phyloP scores from a whole-genome alignment of 2,797 vertebrate species.

The Xenops minutus region DNA sequence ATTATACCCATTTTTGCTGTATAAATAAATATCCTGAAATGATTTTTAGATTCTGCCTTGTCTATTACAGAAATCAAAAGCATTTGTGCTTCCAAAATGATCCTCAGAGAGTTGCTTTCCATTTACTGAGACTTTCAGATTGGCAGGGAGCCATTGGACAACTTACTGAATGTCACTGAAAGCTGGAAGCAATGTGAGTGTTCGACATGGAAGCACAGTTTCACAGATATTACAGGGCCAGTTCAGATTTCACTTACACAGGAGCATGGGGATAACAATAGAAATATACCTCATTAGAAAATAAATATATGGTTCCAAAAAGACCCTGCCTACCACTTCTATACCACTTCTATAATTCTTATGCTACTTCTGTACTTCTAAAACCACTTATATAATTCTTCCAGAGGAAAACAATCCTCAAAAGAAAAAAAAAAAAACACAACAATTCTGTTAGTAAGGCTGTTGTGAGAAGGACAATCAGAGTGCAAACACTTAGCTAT shows the following conservation, averaged over 20 bases:
- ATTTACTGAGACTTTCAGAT: slow-evolving; percentile 55
- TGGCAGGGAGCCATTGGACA: slow-evolving; percentile 62
- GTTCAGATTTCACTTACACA: slow-evolving; percentile 15
- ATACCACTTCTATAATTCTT: not conserved
- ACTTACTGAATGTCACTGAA: slow-evolving; percentile 48
- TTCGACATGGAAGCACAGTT: slow-evolving; percentile 52
- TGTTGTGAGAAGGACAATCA: not conserved
- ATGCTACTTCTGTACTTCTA: no score
- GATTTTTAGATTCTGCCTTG: slow-evolving; percentile 53
- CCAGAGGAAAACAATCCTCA: not conserved
- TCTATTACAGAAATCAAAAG: slow-evolving; percentile 58
- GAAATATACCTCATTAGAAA: not conserved
- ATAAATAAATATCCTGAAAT: slow-evolving; percentile 73
- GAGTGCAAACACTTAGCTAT: not conserved
- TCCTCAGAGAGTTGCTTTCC: slow-evolving; percentile 50
- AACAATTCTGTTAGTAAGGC: not conserved
- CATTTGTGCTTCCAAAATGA: slow-evolving; percentile 51
- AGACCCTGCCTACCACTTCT: not conserved
- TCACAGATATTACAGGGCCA: slow-evolving; percentile 15
- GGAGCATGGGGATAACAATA: slow-evolving; percentile 14
- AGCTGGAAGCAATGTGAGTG: slow-evolving; percentile 4
- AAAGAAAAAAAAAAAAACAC: not conserved
- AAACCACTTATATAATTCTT: not conserved
- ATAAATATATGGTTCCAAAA: not conserved
- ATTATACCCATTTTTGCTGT: slow-evolving; percentile 59